Base-by-base conservation (phyloP, 2,113 vertebrate species). In the Onychostoma macrolepis region DNA sequence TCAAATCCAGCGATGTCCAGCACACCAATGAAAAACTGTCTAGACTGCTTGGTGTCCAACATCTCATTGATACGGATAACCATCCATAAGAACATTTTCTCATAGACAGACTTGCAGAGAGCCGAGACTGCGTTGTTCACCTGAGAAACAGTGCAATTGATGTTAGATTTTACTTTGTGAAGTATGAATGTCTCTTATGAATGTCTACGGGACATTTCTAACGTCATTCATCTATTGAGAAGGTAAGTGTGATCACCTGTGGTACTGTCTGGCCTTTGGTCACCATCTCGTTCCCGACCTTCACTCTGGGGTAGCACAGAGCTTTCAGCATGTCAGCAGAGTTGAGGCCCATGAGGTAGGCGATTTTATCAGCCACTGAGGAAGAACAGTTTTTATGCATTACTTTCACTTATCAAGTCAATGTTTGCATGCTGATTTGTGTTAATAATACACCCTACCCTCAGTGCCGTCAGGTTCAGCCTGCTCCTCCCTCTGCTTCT, bases 381-480 rank as follows among this genome's bases (percentile, higher is more conserved):
- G 30, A 65, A 78, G 45, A 43, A 67, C 0, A 6, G 0, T n/a
- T 48, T 67, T 63, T 3, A 13, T 0, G 0, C 3, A 77, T 15
- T 26, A 15, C n/a, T 72, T 1, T 72, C 2, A 0, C 36, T n/a
- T 12, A 72, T 11, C 1, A n/a, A 41, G 21, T 6, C 3, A 24
- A 38, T 24, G 33, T 38, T 72, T 12, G 11, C 1, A 61, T 61
- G 19, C 4, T 30, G 12, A 48, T 85, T 4, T 48, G 4, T 48
- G 17, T 1, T 21, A 58, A 19, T 2, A 50, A 17, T 2, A 1
- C 11, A n/a, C 28, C 36, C 28, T 50, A 97, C 97, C 96, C 94
- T 97, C 96, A 85, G 89, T 97, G 94, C 96, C 96, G 77, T 97
- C 97, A 85, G 96, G 93, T 88, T 98, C 96, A 87, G 69, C 69